phyloP scores from a whole-genome alignment of 1,140 invertebrate genomes.

The Himalopsyche phryganea region DNA sequence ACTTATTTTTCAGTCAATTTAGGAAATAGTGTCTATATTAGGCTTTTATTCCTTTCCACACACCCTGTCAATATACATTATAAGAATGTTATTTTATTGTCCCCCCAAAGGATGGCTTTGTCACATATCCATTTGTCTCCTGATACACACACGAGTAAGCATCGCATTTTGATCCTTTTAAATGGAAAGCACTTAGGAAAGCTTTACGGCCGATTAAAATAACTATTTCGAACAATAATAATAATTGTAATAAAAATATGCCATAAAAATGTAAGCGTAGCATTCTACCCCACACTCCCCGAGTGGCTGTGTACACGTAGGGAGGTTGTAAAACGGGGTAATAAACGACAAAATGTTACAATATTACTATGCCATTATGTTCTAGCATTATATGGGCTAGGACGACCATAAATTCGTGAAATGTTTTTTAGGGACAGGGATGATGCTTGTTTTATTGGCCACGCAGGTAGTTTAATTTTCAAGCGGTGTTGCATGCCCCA shows the following conservation, averaged over 20 bases:
- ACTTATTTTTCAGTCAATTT: too few species aligned
- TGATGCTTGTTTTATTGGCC: slow-evolving; percentile 23
- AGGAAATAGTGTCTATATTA: too few species aligned
- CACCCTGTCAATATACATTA: too few species aligned
- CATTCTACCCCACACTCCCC: background rate
- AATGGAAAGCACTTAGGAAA: background rate
- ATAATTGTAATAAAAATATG: slow-evolving; percentile 35
- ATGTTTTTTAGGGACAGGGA: slow-evolving; percentile 29
- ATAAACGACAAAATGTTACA: slow-evolving; percentile 36
- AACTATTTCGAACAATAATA: slow-evolving; percentile 30
- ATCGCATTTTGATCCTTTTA: background rate
- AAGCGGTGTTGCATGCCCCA: slow-evolving; percentile 1
- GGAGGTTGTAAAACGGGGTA: slow-evolving; percentile 32
- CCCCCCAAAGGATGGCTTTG: too few species aligned
- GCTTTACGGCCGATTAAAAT: slow-evolving; percentile 28
- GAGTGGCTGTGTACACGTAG: background rate
- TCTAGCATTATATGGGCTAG: slow-evolving; percentile 26
- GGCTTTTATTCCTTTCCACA: too few species aligned
- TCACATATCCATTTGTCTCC: too few species aligned
- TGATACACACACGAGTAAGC: background rate
- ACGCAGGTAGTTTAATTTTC: slow-evolving; percentile 7
- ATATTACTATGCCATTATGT: slow-evolving; percentile 34
- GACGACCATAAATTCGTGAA: slow-evolving; percentile 26
- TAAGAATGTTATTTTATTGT: too few species aligned
- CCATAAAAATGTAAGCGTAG: slow-evolving; percentile 25